phyloP scores from a whole-genome alignment of 2,113 vertebrate species.

The Coryphaenoides rupestris region DNA sequence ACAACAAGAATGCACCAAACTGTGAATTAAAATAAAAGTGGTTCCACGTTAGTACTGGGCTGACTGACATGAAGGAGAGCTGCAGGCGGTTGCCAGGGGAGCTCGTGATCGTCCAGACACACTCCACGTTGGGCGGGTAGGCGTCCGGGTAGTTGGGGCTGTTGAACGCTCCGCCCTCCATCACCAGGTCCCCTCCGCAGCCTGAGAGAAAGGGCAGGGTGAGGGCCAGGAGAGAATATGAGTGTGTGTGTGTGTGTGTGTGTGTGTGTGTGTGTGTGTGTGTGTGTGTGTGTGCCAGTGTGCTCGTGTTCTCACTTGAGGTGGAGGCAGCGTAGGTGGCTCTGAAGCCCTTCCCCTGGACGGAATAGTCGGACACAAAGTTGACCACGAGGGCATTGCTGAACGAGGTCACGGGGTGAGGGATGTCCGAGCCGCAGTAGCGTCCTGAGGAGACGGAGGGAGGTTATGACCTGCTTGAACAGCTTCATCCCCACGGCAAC shows the following conservation, averaged over 20 bases:
- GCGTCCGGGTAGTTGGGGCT: conserved; percentile 86
- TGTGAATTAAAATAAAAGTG: no score
- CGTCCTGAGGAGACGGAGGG: conserved; percentile 66
- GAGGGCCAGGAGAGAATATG: not conserved
- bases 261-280: no score
- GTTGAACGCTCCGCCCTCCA: conserved; percentile 85
- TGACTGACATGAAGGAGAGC: conserved; percentile 85
- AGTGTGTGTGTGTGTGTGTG: not conserved
- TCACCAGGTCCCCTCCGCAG: conserved; percentile 85
- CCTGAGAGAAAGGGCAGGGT: conserved; percentile 64
- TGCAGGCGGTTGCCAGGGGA: conserved; percentile 90
- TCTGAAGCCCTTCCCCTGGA: conserved; percentile 75
- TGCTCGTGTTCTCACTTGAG: conserved; percentile 82
- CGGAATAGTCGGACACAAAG: conserved; percentile 75
- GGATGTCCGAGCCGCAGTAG: conserved; percentile 82
- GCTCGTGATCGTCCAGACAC: conserved; percentile 87
- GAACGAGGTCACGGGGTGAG: conserved; percentile 86
- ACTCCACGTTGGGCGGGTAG: conserved; percentile 83
- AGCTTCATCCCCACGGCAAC: no score
- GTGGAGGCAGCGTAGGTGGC: conserved; percentile 79
- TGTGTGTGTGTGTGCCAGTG: no score
- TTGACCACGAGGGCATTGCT: conserved; percentile 81
- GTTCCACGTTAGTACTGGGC: no score
- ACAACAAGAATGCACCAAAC: no score
- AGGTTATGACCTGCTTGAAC: no score